phyloP scores from a whole-genome alignment of 2,888 invertebrate species.

The Eurois occulta region DNA sequence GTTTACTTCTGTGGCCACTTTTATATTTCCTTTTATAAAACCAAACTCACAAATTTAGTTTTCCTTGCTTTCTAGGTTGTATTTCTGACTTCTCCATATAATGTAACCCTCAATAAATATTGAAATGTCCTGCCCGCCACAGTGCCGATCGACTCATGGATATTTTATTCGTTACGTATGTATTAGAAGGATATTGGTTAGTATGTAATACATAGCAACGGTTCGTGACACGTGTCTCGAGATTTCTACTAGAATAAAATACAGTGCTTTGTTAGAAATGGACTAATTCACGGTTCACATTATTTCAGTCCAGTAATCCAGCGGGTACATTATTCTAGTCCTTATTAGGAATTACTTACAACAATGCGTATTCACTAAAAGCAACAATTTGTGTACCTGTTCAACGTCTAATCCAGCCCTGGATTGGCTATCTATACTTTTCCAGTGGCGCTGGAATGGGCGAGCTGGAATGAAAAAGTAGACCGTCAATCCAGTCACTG shows the following conservation, averaged over 20 bases:
- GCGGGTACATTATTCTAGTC: neutral
- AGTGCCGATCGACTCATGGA: conserved; percentile 41
- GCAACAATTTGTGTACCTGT: neutral
- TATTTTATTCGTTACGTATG: conserved; percentile 54
- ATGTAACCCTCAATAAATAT: conserved; percentile 52
- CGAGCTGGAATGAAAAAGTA: neutral
- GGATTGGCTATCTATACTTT: neutral
- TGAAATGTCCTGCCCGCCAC: conserved; percentile 46
- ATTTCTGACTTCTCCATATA: conserved; percentile 26
- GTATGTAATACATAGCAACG: conserved; percentile 16
- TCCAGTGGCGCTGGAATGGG: neutral
- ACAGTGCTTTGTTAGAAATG: neutral
- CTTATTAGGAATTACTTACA: neutral
- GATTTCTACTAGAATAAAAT: neutral
- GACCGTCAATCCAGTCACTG: neutral
- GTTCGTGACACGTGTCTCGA: neutral
- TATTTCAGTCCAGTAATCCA: neutral
- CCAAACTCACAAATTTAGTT: too few species aligned
- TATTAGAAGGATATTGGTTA: conserved; percentile 33
- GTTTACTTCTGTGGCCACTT: too few species aligned
- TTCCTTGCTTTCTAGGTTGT: neutral
- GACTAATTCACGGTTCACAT: neutral
- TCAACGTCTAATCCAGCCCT: neutral
- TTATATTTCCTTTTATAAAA: too few species aligned
- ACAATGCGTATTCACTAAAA: neutral